Conservation (phyloP, 53 echinoderm and acorn worm genomes). For the Arbacia lixula region DNA sequence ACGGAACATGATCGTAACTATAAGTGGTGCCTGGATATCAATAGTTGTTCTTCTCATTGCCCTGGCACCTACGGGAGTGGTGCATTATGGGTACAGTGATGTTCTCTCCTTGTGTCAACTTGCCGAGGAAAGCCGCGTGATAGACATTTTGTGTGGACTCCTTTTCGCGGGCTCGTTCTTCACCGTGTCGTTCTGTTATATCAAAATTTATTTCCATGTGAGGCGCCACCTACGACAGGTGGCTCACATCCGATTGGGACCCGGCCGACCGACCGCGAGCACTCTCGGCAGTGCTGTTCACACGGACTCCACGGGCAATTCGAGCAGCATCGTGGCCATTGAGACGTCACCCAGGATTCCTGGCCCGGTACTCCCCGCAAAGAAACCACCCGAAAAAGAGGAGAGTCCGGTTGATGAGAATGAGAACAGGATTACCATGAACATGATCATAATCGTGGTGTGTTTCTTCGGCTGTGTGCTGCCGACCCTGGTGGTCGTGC, state of each 20-base stretch:
- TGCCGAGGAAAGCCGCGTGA: conserved; percentile 20
- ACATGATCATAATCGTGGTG: conserved; percentile 49
- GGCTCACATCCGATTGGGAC: conserved; percentile 27
- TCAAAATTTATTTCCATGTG: conserved; percentile 19
- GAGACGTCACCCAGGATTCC: not conserved
- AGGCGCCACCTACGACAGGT: conserved; percentile 34
- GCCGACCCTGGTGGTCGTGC: conserved; percentile 19
- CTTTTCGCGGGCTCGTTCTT: conserved; percentile 23
- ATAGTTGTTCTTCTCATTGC: not conserved
- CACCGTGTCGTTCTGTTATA: conserved; percentile 27
- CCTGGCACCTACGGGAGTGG: conserved; percentile 17
- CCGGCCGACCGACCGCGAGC: not conserved
- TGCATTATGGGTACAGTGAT: conserved; percentile 9
- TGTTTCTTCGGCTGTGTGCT: conserved; percentile 18
- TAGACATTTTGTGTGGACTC: conserved; percentile 26
- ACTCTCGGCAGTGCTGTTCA: not conserved
- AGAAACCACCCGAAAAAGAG: not conserved
- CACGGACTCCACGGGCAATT: conserved; percentile 2
- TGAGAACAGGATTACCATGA: conserved; percentile 44
- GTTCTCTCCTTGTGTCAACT: conserved; percentile 21
- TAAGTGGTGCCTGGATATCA: conserved; percentile 27
- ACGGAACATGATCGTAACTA: conserved; percentile 20
- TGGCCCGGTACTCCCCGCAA: not conserved
- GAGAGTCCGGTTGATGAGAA: conserved; percentile 12
- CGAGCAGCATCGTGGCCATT: not conserved